Conservation (phyloP, 2,113 vertebrate species). For the Ginglymostoma cirratum region DNA sequence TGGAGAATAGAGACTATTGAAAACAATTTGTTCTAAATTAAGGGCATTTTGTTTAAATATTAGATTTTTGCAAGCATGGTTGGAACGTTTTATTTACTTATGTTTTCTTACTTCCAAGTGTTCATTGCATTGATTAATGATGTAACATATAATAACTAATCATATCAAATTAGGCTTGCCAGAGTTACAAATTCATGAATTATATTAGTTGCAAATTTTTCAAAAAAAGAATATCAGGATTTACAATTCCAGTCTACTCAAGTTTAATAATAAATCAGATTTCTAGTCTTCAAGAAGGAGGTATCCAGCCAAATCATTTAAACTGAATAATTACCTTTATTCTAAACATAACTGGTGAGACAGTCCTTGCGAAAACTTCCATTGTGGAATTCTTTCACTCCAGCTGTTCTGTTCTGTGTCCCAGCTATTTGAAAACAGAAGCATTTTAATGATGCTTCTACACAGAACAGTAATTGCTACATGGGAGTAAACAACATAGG, state of each 20-base stretch:
- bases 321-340: neutral
- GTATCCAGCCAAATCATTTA: constrained; percentile 9
- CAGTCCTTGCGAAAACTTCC: neutral
- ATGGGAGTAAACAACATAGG: neutral
- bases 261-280: neutral
- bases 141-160: neutral
- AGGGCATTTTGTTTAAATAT: neutral
- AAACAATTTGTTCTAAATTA: neutral
- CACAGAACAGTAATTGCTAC: neutral
- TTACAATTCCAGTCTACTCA: neutral
- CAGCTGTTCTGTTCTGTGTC: neutral
- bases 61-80: neutral
- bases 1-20: neutral
- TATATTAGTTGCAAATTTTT: neutral
- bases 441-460: neutral
- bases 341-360: neutral
- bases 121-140: neutral
- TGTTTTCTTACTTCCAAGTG: neutral
- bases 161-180: neutral
- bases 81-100: neutral
- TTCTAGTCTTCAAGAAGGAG: neutral
- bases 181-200: neutral
- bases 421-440: neutral
- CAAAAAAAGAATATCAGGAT: neutral
- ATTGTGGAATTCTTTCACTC: neutral